Evolutionary conservation across 2,888 invertebrate genomes (phyloP), one percentile per base, ranked within the genome.

Genomic region (Melieria omissa): DNA sequence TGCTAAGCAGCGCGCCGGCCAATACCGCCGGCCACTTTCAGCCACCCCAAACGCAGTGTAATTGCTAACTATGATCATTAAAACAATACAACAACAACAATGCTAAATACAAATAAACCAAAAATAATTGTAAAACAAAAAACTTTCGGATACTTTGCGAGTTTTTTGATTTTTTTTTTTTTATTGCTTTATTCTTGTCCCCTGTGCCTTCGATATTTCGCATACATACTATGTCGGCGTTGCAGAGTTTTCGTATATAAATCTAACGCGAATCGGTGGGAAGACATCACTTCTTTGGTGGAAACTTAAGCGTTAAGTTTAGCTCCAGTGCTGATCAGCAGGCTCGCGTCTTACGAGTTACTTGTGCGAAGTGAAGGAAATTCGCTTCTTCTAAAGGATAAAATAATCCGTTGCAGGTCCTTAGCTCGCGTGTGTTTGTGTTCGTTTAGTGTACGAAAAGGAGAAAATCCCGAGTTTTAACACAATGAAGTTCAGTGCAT

Each of bases 271-370:
- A 76, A 80, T 76, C 82, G 75, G 72, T 79, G 79, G 71, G 65
- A 79, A 81, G 83, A 80, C 82, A 86, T 86, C 86, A 86, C 82
- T 86, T 84, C 84, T 83, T 84, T 83, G 86, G 86, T 86, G 86
- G 86, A 86, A 86, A 86, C 86, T 86, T 86, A 80, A 83, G 82
- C 81, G 84, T 81, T 80, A 86, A 86, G 86, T 86, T 86, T 86
- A 86, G 86, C 86, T 86, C 86, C 86, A 82, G 83, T 79, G 77
- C 75, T 83, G 81, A 80, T 83, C 83, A 29, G 80, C 83, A 29
- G 80, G 78, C 71, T 54, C 63, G 55, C 46, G 75, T 76, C 78
- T 75, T 76, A 73, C 69, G 44, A 63, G 71, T 74, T 29, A 29
- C 29, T 29, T 29, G 29, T 29, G 29, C 29, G 69, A 55, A 57